phyloP scores from a whole-genome alignment of 2,797 vertebrate genomes.

The Spinibarbus caldwelli region DNA sequence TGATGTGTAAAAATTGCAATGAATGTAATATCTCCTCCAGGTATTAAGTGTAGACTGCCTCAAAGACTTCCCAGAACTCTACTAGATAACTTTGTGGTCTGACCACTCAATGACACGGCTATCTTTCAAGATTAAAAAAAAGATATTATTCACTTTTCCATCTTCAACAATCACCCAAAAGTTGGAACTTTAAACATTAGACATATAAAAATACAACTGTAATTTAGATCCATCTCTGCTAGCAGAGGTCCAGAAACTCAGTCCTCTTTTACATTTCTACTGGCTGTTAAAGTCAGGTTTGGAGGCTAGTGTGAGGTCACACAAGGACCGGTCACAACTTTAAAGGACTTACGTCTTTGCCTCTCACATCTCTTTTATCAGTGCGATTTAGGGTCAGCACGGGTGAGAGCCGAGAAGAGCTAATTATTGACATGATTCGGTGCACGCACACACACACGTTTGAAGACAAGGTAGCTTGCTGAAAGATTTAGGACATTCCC shows the following conservation, averaged over 20 bases:
- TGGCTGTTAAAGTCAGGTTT: constrained; percentile 19
- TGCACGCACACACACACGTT: background rate
- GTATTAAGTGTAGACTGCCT: background rate
- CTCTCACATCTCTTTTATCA: constrained; percentile 67
- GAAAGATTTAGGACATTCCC: constrained; percentile 60
- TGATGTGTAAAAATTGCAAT: background rate
- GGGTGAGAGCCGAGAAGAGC: constrained; percentile 68
- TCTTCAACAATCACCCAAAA: background rate
- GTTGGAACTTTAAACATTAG: background rate
- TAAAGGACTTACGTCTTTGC: constrained; percentile 17
- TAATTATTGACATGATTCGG: constrained; percentile 71
- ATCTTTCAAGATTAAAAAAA: background rate
- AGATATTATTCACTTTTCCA: background rate
- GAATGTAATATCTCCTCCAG: background rate
- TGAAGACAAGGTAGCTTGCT: constrained; percentile 44
- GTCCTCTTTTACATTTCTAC: background rate
- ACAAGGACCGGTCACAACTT: constrained; percentile 5
- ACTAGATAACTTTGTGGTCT: constrained; percentile 1
- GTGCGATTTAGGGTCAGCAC: constrained; percentile 70
- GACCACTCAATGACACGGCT: background rate
- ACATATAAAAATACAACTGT: background rate
- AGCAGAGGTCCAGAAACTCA: background rate
- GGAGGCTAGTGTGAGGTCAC: constrained; percentile 28
- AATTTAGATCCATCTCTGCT: background rate
- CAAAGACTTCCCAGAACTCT: background rate